phyloP scores from a whole-genome alignment of 1,140 invertebrate genomes.

The Ceratosolen fusciceps region DNA sequence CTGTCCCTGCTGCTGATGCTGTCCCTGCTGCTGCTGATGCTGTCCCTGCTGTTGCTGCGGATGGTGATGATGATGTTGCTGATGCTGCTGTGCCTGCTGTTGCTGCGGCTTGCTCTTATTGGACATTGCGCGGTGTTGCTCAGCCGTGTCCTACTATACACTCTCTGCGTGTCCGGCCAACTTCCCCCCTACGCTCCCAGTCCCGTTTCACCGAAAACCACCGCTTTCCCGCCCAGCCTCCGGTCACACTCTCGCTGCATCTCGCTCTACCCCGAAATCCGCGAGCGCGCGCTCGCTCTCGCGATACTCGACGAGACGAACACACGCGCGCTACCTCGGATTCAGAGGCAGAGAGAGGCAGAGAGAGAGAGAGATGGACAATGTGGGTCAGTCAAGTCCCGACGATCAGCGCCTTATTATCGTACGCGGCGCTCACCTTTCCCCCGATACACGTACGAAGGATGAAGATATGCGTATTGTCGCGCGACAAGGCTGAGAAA shows the following conservation, averaged over 20 bases:
- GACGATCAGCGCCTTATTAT: conserved; percentile 7
- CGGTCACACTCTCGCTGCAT: not conserved
- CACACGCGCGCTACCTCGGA: not conserved
- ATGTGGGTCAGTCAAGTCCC: not conserved
- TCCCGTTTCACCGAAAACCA: conserved; percentile 67
- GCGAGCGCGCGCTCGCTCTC: not conserved
- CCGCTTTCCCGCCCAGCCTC: conserved; percentile 49
- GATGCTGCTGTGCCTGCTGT: conserved; percentile 51
- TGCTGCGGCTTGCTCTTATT: conserved; percentile 69
- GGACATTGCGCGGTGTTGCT: conserved; percentile 63
- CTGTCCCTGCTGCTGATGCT: conserved; percentile 43
- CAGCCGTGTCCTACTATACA: conserved; percentile 9
- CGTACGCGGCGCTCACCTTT: not conserved
- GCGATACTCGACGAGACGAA: not conserved
- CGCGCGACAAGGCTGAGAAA: not conserved
- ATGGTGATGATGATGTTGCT: conserved; percentile 28
- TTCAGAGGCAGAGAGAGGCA: not conserved
- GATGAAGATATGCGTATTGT: too few species aligned
- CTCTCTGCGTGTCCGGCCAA: not conserved
- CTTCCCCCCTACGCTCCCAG: conserved; percentile 53
- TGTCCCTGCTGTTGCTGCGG: conserved; percentile 9
- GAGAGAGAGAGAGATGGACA: not conserved
- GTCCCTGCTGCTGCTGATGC: conserved; percentile 46
- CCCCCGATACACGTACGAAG: not conserved
- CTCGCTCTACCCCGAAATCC: not conserved